Percentiles rank a stretch among this genome's conserved stretches.
These are phyloP conservation scores for Phymanthus crucifer DNA, from an alignment of 92 coral and sea anemone species.

Conservation along the genomic window DNA sequence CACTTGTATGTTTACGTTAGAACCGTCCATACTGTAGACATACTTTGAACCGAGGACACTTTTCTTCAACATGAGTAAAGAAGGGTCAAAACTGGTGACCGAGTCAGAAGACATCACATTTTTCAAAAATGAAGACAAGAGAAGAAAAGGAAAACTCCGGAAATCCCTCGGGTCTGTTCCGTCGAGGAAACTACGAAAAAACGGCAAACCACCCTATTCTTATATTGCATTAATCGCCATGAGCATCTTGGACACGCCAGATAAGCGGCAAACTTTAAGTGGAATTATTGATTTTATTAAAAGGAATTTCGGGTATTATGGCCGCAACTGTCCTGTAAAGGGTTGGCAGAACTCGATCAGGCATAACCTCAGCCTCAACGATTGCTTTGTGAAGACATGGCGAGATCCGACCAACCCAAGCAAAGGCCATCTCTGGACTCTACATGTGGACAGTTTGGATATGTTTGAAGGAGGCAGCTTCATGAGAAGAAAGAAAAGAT, in stretches of 20 bases:
- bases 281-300: constrained; percentile 78
- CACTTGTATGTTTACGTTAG: not conserved
- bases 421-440: constrained; percentile 87
- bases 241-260: constrained; percentile 77
- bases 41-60: not conserved
- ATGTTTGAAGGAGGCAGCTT: constrained; percentile 97
- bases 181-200: constrained; percentile 30
- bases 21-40: not conserved
- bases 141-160: not conserved
- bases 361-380: constrained; percentile 91
- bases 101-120: not conserved
- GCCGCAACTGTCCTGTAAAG: constrained; percentile 62
- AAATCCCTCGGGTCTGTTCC: not conserved
- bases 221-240: constrained; percentile 87
- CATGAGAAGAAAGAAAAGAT: constrained; percentile 82
- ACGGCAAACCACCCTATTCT: constrained; percentile 86
- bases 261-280: constrained; percentile 69
- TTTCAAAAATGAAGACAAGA: not conserved
- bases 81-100: not conserved
- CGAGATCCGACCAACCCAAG: constrained; percentile 68
- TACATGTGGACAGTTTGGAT: constrained; percentile 68
- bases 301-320: constrained; percentile 66
- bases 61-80: not conserved
- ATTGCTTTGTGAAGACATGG: constrained; percentile 85
- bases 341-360: constrained; percentile 96